Evolutionary conservation across 2,888 invertebrate species (phyloP), one percentile per base, ranked within the genome.

Genomic region (Ochropleura leucogaster): DNA sequence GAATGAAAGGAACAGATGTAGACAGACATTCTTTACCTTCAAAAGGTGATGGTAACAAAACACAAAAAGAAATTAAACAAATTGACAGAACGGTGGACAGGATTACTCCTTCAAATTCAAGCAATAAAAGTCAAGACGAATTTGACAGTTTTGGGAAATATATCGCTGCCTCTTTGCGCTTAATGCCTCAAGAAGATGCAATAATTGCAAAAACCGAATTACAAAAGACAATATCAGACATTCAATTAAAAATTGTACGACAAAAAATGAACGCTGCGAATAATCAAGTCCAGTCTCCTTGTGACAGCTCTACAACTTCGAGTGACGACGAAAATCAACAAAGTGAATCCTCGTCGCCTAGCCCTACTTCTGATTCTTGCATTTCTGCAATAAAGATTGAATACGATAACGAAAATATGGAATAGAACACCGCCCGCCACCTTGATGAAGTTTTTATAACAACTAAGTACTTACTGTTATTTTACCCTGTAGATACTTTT

Each of bases 121-220:
- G 14, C 30, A 64, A 20, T 18, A 69, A 55, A 67, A 14, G 5
- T 0, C 74, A 79, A 42, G 81, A 81, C 16, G 81, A 81, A 14
- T 81, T 74, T 44, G 82, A 83, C 4, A 83, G 63, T 68, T 81
- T 74, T 47, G 81, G 84, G 1, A 84, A 80, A 64, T 82, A 82
- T 12, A 84, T 82, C 42, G 81, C 84, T 4, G 57, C 66, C 16
- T 53, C 71, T 18, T 30, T 82, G 4, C 80, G 82, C 18, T 47
- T 75, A 51, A 80, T 82, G 82, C 84, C 82, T 9, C 75, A 59
- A 59, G 81, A 82, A 44, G 72, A 55, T 68, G 74, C 82, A 30
- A 82, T 82, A 18, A 72, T 69, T 4, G 84, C 81, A 42, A 82
- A 75, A 81, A 84, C 74, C 1, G 75, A 74, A 63, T 59, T 82